A percentile compares a stretch with the other conserved stretches of the same genome.
phyloP scores from a whole-genome alignment of 2,113 vertebrate genomes.

The Tringa solitaria region DNA sequence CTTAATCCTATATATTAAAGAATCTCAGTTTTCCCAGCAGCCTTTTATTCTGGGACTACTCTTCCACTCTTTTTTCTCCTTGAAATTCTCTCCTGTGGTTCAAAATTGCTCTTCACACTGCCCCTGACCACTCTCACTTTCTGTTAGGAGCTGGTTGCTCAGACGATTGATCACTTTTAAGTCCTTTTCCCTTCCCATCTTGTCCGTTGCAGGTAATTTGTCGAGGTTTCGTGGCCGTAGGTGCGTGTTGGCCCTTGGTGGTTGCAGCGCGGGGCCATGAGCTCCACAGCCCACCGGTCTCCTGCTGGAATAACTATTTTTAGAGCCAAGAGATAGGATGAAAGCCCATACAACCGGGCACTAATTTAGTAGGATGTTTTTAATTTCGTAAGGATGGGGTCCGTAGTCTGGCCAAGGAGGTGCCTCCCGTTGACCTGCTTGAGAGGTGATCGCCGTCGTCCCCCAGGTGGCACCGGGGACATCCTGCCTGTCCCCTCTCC shows the following conservation, averaged over 20 bases:
- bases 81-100: conserved; percentile 36
- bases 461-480: background rate
- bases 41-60: conserved; percentile 23
- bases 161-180: background rate
- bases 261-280: accelerated
- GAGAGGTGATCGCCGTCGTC: background rate
- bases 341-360: background rate
- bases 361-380: background rate
- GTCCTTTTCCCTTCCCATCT: background rate
- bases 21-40: conserved; percentile 55
- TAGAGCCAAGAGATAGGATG: background rate
- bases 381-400: background rate
- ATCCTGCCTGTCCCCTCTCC: background rate
- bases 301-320: background rate
- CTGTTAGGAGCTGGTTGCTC: background rate
- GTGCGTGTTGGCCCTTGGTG: background rate
- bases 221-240: background rate
- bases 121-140: conserved; percentile 18
- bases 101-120: conserved; percentile 45
- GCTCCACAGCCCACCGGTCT: background rate
- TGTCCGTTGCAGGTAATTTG: background rate
- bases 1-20: conserved; percentile 66
- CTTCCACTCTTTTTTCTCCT: conserved; percentile 40
- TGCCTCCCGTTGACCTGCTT: background rate
- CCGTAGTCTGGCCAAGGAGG: accelerated